Base-by-base conservation (phyloP, 2,797 vertebrate species). In the Enteromius treurensis region DNA sequence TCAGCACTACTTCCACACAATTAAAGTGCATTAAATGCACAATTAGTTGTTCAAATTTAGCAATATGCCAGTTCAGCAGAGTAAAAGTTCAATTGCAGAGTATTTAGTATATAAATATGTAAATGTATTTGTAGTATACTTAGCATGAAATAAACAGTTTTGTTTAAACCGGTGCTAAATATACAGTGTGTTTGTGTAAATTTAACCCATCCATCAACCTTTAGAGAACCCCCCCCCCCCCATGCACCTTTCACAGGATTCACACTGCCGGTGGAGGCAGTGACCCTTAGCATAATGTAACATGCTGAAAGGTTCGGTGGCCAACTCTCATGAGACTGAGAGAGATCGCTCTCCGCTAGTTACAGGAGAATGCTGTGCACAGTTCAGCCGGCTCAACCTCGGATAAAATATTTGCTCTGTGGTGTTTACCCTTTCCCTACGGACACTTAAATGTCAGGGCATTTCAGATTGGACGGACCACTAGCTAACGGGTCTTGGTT, bases 121-220 rank as follows among this genome's bases (percentile, higher is more conserved):
- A 55, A 55, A 55, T 55, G 53, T 55, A 55, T 55, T 55, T n/a
- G 21, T n/a, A 55, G 8, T n/a, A n/a, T 55, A 55, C 7, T 9
- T 21, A 4, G 53, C 8, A 55, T 55, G 21, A n/a, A 55, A 21
- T 53, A 21, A 55, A 55, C 2, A 3, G 21, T n/a, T 55, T 3
- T 1, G 21, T n/a, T 55, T 55, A 42, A 42, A 55, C 8, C 3
- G 8, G 21, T n/a, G n/a, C 55, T 58, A 23, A 58, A 58, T 11
- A 23, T 23, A 23, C 53, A 23, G 3, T 23, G 26, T 26, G 26
- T 26, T 26, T 26, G 26, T 26, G 26, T 29, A 15, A 15, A 62
- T 29, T 29, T 29, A 60, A 15, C 47, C 67, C 67, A 86, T 78
- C 75, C 60, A 81, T 84, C 82, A 81, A 81, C 37, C 78, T 65